Evolutionary conservation across 2,113 vertebrate species (phyloP), one percentile per base, ranked within the genome.

Genomic region (Halichoeres trimaculatus): DNA sequence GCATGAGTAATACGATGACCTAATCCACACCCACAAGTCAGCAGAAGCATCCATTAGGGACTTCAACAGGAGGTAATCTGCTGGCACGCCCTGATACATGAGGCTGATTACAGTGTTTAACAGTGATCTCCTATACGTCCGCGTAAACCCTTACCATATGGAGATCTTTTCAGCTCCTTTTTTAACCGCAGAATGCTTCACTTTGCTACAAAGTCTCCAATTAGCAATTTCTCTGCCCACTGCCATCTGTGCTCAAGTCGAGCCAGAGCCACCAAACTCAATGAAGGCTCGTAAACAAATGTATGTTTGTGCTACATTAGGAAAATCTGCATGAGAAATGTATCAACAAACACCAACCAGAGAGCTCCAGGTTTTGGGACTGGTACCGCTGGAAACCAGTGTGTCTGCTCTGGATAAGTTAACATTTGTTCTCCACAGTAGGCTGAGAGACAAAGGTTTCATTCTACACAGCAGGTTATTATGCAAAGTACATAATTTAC

Each of bases 141-240:
- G 66, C 45, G 70, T 75, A 76, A 81, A 59, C 47, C 57, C 55
- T 75, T 52, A 52, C 52, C 47, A 48, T 23, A 52, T 40, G 20
- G 50, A 12, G 1, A 17, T 61, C 43, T 43, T 30, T 61, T 81
- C 54, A 54, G 64, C 65, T 72, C 22, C 34, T 77, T 72, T 55
- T 43, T 59, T 41, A 30, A 4, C 54, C 47, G 35, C 64, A 75
- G 70, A 78, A 13, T 52, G 22, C 55, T 81, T 78, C 41, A 68
- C 20, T 61, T 68, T 48, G 71, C 66, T 67, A 67, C 4, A 17
- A 41, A 62, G 50, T 70, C 64, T 48, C 57, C 83, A 86, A 80
- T 86, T 87, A 88, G 62, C 72, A 59, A 60, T 70, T 68, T 68
- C n/a, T 83, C 85, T 85, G 79, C 89, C 85, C 84, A 87, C 85